Evolutionary conservation across 2,888 invertebrate species (phyloP).

Genomic region (Lithosia quadra): DNA sequence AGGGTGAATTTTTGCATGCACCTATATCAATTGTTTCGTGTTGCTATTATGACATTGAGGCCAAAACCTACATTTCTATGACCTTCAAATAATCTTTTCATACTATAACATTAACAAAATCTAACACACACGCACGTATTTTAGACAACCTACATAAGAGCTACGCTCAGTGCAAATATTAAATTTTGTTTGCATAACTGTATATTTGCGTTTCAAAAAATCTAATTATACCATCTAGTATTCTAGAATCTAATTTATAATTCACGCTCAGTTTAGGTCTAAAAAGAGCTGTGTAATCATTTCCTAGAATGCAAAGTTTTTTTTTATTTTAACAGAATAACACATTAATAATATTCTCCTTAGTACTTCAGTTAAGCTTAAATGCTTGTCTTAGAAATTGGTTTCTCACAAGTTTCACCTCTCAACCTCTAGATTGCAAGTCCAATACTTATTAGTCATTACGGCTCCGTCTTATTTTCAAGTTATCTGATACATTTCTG

Average conservation of each 20-base stretch:
- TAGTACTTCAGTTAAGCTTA: background rate
- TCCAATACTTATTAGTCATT: background rate
- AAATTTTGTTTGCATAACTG: background rate
- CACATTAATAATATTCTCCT: background rate
- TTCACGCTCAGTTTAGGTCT: background rate
- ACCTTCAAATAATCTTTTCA: background rate
- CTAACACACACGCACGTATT: background rate
- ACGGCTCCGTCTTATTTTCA: background rate
- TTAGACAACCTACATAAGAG: background rate
- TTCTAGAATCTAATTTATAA: no score
- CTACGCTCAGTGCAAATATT: background rate
- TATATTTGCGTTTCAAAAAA: no score
- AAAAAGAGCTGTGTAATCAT: no score
- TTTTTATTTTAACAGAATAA: background rate
- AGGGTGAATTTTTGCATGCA: background rate
- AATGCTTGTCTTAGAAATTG: background rate
- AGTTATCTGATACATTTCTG: background rate
- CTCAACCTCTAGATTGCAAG: background rate
- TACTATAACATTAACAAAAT: background rate
- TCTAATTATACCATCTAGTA: no score
- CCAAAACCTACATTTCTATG: background rate
- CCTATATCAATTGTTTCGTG: background rate
- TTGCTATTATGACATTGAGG: background rate
- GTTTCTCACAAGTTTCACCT: background rate
- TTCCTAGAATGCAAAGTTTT: background rate